phyloP scores from a whole-genome alignment of 2,113 vertebrate genomes.

The Sphaerodactylus townsendi region DNA sequence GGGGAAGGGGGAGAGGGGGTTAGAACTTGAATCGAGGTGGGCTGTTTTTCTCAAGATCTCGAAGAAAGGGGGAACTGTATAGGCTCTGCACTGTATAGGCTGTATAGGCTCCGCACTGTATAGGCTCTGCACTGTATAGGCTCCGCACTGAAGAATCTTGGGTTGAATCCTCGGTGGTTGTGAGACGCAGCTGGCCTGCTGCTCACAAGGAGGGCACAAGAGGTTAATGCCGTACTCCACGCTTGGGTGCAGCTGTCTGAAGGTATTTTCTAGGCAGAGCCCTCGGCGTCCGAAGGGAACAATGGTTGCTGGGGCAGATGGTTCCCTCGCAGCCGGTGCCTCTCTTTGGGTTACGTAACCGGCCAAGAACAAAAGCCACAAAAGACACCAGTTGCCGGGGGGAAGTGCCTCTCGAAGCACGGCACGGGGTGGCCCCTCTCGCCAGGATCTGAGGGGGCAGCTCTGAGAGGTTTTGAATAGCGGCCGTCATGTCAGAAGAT shows the following conservation, averaged over 20 bases:
- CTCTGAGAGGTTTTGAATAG: too few species aligned
- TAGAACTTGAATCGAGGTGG: not conserved
- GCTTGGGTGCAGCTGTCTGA: not conserved
- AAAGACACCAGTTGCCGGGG: not conserved
- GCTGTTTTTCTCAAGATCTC: not conserved
- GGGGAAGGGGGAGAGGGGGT: not conserved
- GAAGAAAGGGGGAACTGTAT: too few species aligned
- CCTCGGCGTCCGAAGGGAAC: too few species aligned
- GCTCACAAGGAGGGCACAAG: not conserved
- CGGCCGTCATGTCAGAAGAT: not conserved
- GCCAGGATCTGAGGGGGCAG: not conserved
- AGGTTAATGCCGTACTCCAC: not conserved
- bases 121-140: too few species aligned
- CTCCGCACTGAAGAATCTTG: too few species aligned
- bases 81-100: too few species aligned
- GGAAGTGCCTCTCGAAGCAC: not conserved
- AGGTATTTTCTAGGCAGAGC: not conserved
- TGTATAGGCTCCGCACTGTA: too few species aligned
- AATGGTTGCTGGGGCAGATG: not conserved
- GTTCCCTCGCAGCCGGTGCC: not conserved
- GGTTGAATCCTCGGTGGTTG: too few species aligned
- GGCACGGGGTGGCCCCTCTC: not conserved
- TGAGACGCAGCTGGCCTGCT: not conserved
- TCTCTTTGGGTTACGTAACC: not conserved
- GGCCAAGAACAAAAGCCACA: not conserved